phyloP scores from a whole-genome alignment of 2,113 vertebrate genomes.

The Centrocercus urophasianus region DNA sequence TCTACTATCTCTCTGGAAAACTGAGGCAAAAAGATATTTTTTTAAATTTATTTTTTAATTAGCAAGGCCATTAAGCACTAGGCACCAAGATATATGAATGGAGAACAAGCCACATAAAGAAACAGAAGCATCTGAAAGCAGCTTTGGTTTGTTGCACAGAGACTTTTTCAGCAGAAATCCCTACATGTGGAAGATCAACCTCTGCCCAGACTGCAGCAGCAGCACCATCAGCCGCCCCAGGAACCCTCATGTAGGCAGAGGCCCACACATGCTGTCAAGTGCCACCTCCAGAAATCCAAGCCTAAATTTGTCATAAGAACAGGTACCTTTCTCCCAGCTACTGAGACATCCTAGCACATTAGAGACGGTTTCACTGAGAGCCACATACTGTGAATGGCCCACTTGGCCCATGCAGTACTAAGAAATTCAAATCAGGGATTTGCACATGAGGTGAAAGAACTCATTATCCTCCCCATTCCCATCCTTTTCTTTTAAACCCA shows the following conservation, averaged over 20 bases:
- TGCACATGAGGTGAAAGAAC: conserved; percentile 16
- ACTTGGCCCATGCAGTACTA: neutral
- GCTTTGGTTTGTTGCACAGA: neutral
- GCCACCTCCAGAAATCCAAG: neutral
- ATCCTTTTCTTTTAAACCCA: conserved; percentile 12
- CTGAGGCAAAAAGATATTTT: conserved; percentile 54
- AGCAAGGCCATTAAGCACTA: conserved; percentile 73
- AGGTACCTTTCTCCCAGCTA: neutral
- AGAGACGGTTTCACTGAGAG: neutral
- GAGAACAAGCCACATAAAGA: conserved; percentile 59
- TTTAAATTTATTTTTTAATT: conserved; percentile 37
- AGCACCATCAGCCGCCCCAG: neutral
- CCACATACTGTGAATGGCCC: neutral
- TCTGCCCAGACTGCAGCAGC: neutral
- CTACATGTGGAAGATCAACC: neutral
- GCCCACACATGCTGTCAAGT: neutral
- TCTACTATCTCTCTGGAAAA: conserved; percentile 66
- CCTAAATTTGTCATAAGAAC: neutral
- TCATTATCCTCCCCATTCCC: neutral
- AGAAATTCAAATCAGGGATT: neutral
- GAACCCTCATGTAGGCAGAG: fast-evolving
- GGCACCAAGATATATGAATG: conserved; percentile 58
- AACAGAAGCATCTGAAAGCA: conserved; percentile 30
- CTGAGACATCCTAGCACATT: conserved; percentile 4
- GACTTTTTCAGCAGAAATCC: conserved; percentile 16